Percentiles rank a stretch among this genome's conserved stretches.
Conservation (phyloP, 2,113 vertebrate genomes). For the Nibea albiflora region DNA sequence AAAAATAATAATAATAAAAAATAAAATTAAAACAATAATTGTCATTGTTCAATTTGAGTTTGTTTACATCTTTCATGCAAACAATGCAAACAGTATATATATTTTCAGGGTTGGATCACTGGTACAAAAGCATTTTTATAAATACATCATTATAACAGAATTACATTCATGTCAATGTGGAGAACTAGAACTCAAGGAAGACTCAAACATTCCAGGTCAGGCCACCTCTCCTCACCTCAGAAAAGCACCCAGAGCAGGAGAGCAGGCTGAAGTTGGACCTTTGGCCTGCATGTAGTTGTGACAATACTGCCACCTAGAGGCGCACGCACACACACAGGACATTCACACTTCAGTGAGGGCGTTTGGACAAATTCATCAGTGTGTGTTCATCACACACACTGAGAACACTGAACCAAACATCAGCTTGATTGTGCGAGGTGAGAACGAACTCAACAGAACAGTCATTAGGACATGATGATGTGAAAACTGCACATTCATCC, state of each 20-base stretch:
- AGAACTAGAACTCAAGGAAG: background rate
- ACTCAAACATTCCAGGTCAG: background rate
- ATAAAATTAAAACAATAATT: background rate
- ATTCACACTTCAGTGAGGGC: background rate
- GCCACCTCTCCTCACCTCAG: background rate
- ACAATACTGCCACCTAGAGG: conserved; percentile 67
- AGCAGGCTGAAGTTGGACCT: conserved; percentile 4
- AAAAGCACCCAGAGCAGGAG: background rate
- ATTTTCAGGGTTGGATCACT: background rate
- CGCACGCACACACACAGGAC: background rate
- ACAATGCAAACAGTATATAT: background rate
- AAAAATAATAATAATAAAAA: no score
- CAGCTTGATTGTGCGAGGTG: background rate
- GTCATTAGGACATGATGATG: background rate
- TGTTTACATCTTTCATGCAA: background rate
- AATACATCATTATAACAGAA: background rate
- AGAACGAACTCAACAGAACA: background rate
- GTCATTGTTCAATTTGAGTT: background rate
- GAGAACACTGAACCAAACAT: background rate
- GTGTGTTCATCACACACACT: background rate
- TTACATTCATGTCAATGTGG: background rate
- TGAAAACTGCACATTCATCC: background rate
- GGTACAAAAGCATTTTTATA: background rate
- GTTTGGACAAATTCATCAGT: no score
- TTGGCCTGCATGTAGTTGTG: conserved; percentile 35